Evolutionary conservation across 1,140 invertebrate species (phyloP).

Genomic region (Orchesella cincta): DNA sequence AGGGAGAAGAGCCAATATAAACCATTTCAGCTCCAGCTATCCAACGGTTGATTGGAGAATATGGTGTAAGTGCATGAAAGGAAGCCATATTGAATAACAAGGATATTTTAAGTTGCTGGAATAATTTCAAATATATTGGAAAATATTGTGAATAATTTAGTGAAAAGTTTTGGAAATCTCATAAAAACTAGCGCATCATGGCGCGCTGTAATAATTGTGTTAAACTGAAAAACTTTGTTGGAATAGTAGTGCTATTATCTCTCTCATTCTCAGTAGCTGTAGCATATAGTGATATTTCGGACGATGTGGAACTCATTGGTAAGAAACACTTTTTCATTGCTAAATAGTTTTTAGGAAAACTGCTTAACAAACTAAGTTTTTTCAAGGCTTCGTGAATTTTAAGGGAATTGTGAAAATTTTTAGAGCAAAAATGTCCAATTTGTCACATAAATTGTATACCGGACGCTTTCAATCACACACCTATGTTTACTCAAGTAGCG

Average conservation of each 20-base stretch:
- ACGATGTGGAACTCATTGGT: conserved; percentile 14
- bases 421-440: not conserved
- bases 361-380: not conserved
- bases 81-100: not conserved
- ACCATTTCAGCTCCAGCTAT: not conserved
- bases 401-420: not conserved
- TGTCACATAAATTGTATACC: too few relatives aligned
- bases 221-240: too few relatives aligned
- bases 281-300: not conserved
- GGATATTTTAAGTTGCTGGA: not conserved
- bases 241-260: too few relatives aligned
- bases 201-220: not conserved
- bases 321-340: not conserved
- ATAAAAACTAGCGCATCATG: not conserved
- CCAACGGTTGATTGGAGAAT: not conserved
- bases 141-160: not conserved
- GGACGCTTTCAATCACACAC: too few relatives aligned
- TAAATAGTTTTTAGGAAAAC: not conserved
- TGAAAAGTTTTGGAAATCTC: not conserved
- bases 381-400: not conserved
- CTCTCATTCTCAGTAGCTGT: not conserved
- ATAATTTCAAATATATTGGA: too few relatives aligned
- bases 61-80: not conserved
- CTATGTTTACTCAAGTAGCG: too few relatives aligned
- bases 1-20: not conserved